Percentiles rank a stretch among this genome's conserved stretches.
These are phyloP conservation scores for Drosophila conformis DNA, from an alignment of 2,888 invertebrate species.

Conservation along the genomic window DNA sequence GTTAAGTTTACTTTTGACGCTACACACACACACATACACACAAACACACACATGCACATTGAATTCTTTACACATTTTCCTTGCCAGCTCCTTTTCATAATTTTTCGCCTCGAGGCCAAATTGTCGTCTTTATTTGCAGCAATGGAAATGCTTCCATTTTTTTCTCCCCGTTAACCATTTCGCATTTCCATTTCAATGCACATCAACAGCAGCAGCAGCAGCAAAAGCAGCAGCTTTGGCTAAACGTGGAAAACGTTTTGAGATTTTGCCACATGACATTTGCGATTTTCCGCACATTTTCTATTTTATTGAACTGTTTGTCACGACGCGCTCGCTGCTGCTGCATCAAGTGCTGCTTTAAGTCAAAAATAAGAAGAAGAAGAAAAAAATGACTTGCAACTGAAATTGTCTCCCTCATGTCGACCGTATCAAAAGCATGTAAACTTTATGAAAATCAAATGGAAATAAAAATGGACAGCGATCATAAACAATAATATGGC, in stretches of 20 bases:
- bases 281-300: constrained; percentile 83
- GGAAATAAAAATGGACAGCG: constrained; percentile 76
- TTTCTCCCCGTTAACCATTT: constrained; percentile 44
- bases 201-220: constrained; percentile 51
- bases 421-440: constrained; percentile 66
- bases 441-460: constrained; percentile 79
- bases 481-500: constrained; percentile 76
- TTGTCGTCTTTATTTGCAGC: constrained; percentile 77
- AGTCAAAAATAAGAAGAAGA: constrained; percentile 21
- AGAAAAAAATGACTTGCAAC: not conserved
- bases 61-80: constrained; percentile 27
- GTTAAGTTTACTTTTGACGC: constrained; percentile 76
- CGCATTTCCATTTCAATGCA: constrained; percentile 76
- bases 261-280: constrained; percentile 74
- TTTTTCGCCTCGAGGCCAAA: constrained; percentile 79
- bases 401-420: constrained; percentile 19
- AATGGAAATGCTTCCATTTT: constrained; percentile 72
- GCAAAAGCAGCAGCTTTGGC: constrained; percentile 34
- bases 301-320: constrained; percentile 82
- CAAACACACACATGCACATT: not conserved
- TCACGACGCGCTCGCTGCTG: constrained; percentile 57
- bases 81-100: constrained; percentile 64
- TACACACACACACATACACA: not conserved
- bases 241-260: constrained; percentile 70
- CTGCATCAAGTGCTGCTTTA: constrained; percentile 38